phyloP scores from a whole-genome alignment of 1,140 invertebrate species.

The Listronotus oregonensis region DNA sequence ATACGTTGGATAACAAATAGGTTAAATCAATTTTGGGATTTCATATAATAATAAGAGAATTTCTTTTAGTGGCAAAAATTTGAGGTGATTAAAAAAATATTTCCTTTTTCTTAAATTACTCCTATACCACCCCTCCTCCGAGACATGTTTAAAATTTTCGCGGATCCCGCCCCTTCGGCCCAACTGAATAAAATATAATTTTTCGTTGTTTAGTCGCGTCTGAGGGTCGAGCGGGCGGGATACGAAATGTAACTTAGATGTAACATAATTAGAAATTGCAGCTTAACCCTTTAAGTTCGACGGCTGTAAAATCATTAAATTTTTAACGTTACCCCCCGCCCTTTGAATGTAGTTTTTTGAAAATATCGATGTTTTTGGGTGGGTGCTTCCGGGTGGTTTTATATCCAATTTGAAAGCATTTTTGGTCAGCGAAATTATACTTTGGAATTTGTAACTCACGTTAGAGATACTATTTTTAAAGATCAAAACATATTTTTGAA shows the following conservation, averaged over 20 bases:
- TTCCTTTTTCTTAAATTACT: no score
- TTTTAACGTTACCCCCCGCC: slow-evolving; percentile 30
- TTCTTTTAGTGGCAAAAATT: no score
- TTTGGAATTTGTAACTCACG: no score
- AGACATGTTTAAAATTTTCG: slow-evolving; percentile 1
- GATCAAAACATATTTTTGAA: no score
- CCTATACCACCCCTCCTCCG: no score
- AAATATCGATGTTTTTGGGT: slow-evolving; percentile 5
- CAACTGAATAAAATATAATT: background rate
- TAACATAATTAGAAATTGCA: slow-evolving; percentile 12
- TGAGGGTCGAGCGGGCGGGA: background rate
- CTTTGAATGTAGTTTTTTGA: slow-evolving; percentile 7
- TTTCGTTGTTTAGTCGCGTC: slow-evolving; percentile 4
- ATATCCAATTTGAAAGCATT: no score
- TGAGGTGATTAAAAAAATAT: no score
- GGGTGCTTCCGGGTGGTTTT: slow-evolving; percentile 2
- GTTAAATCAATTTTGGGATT: no score
- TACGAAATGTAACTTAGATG: slow-evolving; percentile 12
- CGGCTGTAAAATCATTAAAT: slow-evolving; percentile 28
- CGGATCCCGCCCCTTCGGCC: background rate
- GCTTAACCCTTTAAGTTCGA: slow-evolving; percentile 30
- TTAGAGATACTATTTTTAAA: no score
- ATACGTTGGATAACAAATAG: no score
- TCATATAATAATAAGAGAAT: no score
- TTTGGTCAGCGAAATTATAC: no score